Conservation (phyloP, 2,888 invertebrate genomes). For the Trachelus stipa region DNA sequence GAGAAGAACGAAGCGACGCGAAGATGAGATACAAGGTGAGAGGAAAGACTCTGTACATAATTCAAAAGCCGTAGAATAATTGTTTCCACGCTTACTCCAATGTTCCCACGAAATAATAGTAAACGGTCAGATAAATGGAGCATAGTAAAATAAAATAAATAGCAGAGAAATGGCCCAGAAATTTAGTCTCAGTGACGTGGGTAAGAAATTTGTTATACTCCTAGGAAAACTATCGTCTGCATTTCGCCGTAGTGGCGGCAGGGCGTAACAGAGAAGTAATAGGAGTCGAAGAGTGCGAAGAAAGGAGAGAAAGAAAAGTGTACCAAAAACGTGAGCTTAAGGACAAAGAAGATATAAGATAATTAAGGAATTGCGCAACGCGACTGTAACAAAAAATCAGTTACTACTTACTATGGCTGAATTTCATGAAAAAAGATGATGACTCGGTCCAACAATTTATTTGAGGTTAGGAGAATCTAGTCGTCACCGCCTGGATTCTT, state of each 20-base stretch:
- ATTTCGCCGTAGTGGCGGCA: no score
- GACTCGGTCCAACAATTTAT: not conserved
- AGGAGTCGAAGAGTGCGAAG: not conserved
- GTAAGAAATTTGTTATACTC: not conserved
- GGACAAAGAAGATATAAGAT: not conserved
- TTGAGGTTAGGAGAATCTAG: not conserved
- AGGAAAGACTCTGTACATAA: not conserved
- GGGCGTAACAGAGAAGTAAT: no score
- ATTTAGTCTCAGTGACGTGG: not conserved
- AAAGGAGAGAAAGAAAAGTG: not conserved
- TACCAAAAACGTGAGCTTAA: not conserved
- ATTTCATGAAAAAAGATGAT: not conserved
- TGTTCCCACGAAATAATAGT: not conserved
- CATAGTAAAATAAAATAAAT: not conserved
- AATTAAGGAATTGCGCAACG: not conserved
- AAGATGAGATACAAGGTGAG: slow-evolving; percentile 61
- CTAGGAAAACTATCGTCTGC: no score
- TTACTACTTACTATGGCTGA: not conserved
- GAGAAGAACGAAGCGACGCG: slow-evolving; percentile 17
- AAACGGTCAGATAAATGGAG: not conserved
- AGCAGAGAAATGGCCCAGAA: not conserved
- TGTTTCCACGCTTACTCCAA: not conserved
- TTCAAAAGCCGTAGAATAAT: not conserved
- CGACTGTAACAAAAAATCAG: not conserved
- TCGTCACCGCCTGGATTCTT: not conserved